These are phyloP conservation scores for Penaeus japonicus DNA, from an alignment of 1,140 invertebrate genomes.

Conservation along the genomic window DNA sequence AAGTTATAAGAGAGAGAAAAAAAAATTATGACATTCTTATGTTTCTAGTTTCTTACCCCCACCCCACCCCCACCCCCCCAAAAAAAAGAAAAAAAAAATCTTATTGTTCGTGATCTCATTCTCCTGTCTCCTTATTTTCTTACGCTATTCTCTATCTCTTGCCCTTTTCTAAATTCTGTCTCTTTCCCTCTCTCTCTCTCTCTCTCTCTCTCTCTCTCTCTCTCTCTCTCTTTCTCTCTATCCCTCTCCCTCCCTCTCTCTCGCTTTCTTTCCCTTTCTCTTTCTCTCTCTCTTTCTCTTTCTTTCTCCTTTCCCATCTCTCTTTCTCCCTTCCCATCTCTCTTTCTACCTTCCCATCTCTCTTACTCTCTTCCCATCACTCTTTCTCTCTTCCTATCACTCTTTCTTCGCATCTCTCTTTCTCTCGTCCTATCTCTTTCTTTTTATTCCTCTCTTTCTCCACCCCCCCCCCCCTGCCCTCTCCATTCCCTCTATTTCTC, in stretches of 20 bases:
- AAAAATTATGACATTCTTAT: too few species aligned
- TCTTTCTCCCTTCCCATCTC: neutral
- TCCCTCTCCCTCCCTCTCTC: neutral
- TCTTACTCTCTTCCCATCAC: neutral
- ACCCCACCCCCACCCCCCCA: neutral
- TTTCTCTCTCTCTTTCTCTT: neutral
- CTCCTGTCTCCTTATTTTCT: neutral
- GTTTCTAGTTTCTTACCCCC: neutral
- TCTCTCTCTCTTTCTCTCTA: neutral
- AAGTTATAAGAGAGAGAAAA: too few species aligned
- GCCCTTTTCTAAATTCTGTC: neutral
- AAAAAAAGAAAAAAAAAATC: too few species aligned
- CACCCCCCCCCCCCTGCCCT: neutral
- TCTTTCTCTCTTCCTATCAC: neutral
- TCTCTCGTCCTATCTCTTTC: neutral
- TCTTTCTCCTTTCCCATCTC: neutral
- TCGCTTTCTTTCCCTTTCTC: too few species aligned
- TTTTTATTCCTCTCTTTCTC: neutral
- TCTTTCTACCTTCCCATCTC: neutral
- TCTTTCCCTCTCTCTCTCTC: neutral
- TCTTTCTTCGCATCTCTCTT: neutral
- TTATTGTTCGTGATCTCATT: too few species aligned
- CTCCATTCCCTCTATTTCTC: too few species aligned
- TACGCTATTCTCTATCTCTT: neutral
- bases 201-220: neutral